Evolutionary conservation across 2,797 vertebrate genomes (phyloP), one percentile per base, ranked within the genome.

Genomic region (Pseudomugil gertrudae): DNA sequence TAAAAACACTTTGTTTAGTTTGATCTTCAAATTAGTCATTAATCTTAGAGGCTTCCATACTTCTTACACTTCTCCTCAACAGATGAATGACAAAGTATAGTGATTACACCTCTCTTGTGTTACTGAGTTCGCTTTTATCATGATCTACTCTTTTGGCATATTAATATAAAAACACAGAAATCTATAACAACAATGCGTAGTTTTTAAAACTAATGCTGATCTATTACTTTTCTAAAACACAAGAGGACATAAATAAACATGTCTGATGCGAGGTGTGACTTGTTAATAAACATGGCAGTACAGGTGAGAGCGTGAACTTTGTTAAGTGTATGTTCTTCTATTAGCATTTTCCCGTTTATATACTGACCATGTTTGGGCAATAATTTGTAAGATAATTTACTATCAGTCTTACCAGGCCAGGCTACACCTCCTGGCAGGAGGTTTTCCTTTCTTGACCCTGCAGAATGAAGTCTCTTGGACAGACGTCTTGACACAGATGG

Each of bases 361-460:
- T 29, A 3, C 29, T 17, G 14, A 54, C 29, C 5, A 27, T 24
- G 15, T 33, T 5, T 55, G 23, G 10, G 14, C 10, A 50, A 24
- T 14, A 23, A 24, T 1, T 2, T 47, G 24, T 15, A 33, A n/a
- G 9, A 5, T 35, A n/a, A 57, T 38, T 9, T 10, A 23, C 24
- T 15, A 4, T 27, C 1, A 17, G 10, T 24, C 65, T 83, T 65
- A 92, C 91, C 87, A 4, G 79, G 72, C 69, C 69, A 81, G 2
- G 78, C 2, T 57, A 78, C 30, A 23, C 26, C 33, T 73, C 57
- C 67, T 32, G 33, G 80, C n/a, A 87, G 73, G 60, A 86, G 65
- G 11, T 57, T 66, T 24, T 40, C 69, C 38, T 68, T 80, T 4
- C 60, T 71, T 29, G 5, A 9, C 0, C 8, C 30, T 32, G 58